phyloP scores from a whole-genome alignment of 2,797 vertebrate genomes.

The Malacoraja senta region DNA sequence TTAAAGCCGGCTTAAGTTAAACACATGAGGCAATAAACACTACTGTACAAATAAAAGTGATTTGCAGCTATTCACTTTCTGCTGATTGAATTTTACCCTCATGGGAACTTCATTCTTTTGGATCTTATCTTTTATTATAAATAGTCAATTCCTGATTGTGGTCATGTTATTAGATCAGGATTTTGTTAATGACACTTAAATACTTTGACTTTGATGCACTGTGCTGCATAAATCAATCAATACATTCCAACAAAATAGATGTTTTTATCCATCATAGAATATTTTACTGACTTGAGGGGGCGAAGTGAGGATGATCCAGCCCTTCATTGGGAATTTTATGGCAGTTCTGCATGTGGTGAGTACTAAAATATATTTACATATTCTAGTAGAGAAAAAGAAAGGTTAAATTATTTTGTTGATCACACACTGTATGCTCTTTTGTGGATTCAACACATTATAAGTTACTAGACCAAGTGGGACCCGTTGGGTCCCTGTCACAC shows the following conservation, averaged over 20 bases:
- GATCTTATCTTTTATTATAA: background rate
- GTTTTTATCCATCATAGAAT: constrained; percentile 61
- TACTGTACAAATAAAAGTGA: background rate
- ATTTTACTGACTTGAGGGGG: constrained; percentile 85
- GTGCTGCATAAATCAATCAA: background rate
- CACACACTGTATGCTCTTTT: background rate
- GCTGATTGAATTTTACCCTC: background rate
- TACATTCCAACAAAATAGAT: background rate
- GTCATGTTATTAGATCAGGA: background rate
- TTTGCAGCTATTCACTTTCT: background rate
- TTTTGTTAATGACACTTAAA: background rate
- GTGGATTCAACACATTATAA: background rate
- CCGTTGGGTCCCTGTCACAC: too few species aligned
- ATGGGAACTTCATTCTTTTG: background rate
- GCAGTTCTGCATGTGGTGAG: constrained; percentile 89
- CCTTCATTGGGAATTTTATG: constrained; percentile 89
- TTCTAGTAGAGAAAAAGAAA: background rate
- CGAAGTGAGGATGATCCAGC: constrained; percentile 71
- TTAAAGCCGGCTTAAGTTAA: background rate
- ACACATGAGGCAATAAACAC: background rate
- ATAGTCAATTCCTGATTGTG: background rate
- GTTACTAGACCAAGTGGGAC: background rate
- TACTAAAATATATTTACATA: background rate
- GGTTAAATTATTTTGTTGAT: too few species aligned
- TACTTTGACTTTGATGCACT: background rate